Conservation (phyloP, 2,888 invertebrate genomes). For the Tolmerus cingulatus region DNA sequence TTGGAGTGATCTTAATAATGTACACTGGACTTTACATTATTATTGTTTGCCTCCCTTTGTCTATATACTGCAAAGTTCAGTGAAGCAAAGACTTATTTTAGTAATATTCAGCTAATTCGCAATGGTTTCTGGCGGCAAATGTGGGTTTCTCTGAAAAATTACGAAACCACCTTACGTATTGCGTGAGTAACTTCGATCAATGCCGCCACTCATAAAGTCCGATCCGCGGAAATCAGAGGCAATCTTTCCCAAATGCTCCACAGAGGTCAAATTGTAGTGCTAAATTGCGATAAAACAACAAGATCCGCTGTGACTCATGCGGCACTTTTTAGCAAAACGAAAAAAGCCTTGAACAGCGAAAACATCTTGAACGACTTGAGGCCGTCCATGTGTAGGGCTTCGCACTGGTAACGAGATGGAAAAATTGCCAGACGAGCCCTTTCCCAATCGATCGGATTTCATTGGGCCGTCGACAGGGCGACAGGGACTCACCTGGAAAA, state of each 20-base stretch:
- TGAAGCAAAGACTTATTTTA: background rate
- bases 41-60: no score
- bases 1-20: no score
- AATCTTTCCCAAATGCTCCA: background rate
- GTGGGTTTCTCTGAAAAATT: background rate
- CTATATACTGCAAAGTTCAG: background rate
- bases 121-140: background rate
- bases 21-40: no score
- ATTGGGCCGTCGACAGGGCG: background rate
- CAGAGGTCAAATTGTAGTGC: background rate
- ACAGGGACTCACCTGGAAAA: slow-evolving; percentile 76
- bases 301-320: slow-evolving; percentile 12
- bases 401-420: background rate
- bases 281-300: background rate
- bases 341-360: slow-evolving; percentile 5
- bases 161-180: background rate
- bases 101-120: background rate
- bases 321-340: background rate
- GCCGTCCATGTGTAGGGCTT: background rate
- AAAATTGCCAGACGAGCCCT: background rate
- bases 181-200: background rate
- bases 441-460: background rate
- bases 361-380: background rate
- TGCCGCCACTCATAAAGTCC: background rate
- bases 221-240: background rate